Base-by-base conservation (phyloP, 2,888 invertebrate genomes). In the Platynereis dumerilii region DNA sequence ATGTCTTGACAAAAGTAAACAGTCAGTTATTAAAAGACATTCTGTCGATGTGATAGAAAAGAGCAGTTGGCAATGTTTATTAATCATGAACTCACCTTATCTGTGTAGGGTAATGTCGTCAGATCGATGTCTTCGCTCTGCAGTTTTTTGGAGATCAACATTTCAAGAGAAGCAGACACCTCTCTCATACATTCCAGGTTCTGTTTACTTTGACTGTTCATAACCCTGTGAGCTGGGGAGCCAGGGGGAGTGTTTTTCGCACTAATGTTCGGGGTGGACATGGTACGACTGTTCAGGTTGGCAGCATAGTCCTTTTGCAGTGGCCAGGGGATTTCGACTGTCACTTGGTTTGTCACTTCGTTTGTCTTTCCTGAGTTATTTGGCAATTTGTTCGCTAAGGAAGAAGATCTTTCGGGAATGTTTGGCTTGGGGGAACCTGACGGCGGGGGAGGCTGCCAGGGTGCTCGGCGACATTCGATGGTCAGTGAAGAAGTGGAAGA, bases 51-150 rank as follows among this genome's bases (percentile, higher is more conserved):
- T n/a, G n/a, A n/a, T n/a, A n/a, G n/a, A n/a, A n/a, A n/a, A n/a
- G n/a, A n/a, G n/a, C n/a, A n/a, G n/a, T n/a, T n/a, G n/a, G n/a
- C n/a, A n/a, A n/a, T n/a, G n/a, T n/a, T n/a, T n/a, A n/a, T n/a
- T n/a, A n/a, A 20, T 26, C 54, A 12, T 42, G 20, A 17, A 72
- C 74, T 73, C 65, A 82, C 81, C 69, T 74, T 68, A 59, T 77
- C 75, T 52, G 81, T 78, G 69, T 83, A 83, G 17, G 83, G 83
- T 64, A 80, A 76, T 56, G 75, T 70, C 24, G 79, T 76, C 12
- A 83, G 72, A 64, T 83, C 80, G 59, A 83, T 83, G 44, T 73
- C 76, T 64, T 83, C 83, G n/a, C 75, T 74, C 3, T 76, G 76
- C 60, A 83, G 73, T 68, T 82, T 82, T 28, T 78, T 75, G 45